phyloP scores from a whole-genome alignment of 2,113 vertebrate genomes.

The Eulemur rufifrons region DNA sequence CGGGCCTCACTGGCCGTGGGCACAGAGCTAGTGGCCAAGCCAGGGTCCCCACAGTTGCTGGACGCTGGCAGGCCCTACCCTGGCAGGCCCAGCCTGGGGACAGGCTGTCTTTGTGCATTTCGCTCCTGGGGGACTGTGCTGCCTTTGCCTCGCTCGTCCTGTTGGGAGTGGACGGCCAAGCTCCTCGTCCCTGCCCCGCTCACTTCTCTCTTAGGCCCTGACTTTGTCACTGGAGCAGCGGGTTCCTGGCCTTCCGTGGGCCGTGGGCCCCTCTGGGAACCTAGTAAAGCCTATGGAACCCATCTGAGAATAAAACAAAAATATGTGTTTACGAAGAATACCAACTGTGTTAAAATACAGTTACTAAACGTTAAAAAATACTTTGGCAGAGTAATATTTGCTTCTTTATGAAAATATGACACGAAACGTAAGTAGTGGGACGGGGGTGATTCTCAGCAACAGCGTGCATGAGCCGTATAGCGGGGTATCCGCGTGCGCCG shows the following conservation, averaged over 20 bases:
- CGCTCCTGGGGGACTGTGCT: rapidly evolving
- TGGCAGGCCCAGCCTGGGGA: background rate
- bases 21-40: rapidly evolving
- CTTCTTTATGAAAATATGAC: conserved; percentile 8
- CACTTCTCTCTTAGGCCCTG: too few relatives aligned
- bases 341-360: background rate
- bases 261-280: background rate
- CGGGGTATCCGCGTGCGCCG: background rate
- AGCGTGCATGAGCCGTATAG: too few relatives aligned
- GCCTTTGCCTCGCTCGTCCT: rapidly evolving
- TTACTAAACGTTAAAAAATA: background rate
- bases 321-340: background rate
- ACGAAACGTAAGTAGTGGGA: background rate
- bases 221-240: background rate
- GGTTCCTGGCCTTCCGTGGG: too few relatives aligned
- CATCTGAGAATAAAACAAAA: background rate
- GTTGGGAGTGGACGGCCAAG: background rate
- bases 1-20: background rate
- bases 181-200: background rate
- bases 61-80: background rate
- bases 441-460: background rate
- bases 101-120: rapidly evolving
- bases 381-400: background rate
- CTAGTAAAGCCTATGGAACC: too few relatives aligned
- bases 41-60: rapidly evolving